phyloP scores from a whole-genome alignment of 2,888 invertebrate species.

The Gortyna flavago region DNA sequence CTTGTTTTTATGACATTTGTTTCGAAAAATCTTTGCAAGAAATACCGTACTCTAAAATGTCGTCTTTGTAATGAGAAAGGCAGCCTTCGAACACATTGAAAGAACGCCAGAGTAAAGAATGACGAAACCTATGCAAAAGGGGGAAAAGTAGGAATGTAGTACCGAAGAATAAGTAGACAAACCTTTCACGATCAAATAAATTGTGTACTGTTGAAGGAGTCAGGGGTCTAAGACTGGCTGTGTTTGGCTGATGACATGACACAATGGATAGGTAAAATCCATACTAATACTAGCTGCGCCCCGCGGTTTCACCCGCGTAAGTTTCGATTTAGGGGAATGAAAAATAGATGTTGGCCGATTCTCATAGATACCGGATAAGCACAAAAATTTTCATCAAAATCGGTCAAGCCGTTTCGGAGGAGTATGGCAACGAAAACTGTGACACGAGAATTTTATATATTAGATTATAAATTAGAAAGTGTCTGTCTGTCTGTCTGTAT shows the following conservation, averaged over 20 bases:
- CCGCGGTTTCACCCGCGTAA: too few species aligned
- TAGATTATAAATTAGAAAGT: too few species aligned
- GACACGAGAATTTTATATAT: too few species aligned
- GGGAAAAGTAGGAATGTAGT: constrained; percentile 54
- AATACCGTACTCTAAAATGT: constrained; percentile 28
- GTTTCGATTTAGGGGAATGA: too few species aligned
- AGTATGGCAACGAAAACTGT: too few species aligned
- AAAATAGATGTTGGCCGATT: too few species aligned
- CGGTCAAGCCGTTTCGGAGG: too few species aligned
- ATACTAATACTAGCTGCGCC: too few species aligned
- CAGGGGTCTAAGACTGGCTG: constrained; percentile 52
- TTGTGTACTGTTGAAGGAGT: constrained; percentile 49
- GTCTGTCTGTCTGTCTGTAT: too few species aligned
- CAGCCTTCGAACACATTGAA: constrained; percentile 34
- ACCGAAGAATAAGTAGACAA: constrained; percentile 52
- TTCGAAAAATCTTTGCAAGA: constrained; percentile 2
- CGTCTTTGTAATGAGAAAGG: constrained; percentile 32
- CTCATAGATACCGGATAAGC: too few species aligned
- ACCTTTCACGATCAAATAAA: constrained; percentile 63
- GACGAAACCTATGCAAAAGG: constrained; percentile 52
- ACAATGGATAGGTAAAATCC: constrained; percentile 28
- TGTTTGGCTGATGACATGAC: constrained; percentile 39
- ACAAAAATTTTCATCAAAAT: too few species aligned
- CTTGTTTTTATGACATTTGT: constrained; percentile 36
- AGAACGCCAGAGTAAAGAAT: constrained; percentile 46